Base-by-base conservation (phyloP, 2,888 invertebrate genomes). In the Autographa gamma region DNA sequence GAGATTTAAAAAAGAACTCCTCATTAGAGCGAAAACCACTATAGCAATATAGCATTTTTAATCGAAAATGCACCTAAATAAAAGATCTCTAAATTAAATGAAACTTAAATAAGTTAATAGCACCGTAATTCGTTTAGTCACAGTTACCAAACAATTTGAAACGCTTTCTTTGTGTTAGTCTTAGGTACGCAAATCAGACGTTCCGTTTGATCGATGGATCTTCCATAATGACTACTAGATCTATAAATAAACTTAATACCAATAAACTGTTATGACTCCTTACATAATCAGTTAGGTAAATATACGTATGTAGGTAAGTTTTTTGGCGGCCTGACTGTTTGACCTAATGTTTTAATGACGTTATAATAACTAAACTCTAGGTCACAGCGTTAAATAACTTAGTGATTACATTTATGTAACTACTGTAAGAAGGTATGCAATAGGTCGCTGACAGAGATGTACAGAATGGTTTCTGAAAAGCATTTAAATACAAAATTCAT, bases 81-180 rank as follows among this genome's bases (percentile, higher is more conserved):
- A 34, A 6, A 34, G 4, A 48, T 48, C 48, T n/a, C 48, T 16
- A 48, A 14, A 16, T 19, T 48, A 48, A 16, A 11, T 19, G n/a
- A 19, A 5, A 9, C 52, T 48, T 16, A 16, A 1, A 52, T 9
- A 52, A 19, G 11, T 19, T 54, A 52, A 52, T 52, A 19, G 54
- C 19, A 3, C 18, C 8, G 19, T 54, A 56, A 56, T 56, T 56
- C 54, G 0, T 2, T 65, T 18, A 32, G 5, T 43, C 13, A 59
- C 18, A 19, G 3, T 31, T 58, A 32, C 65, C 66, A 69, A 59
- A 65, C 65, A 54, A 74, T 78, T 78, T 48, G 48, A 18, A 60
- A 32, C 75, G 75, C 80, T 81, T 81, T 78, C 81, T 69, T 32
- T 14, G 11, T 8, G 19, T 41, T 60, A 34, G 54, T 13, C 16